phyloP scores from a whole-genome alignment of 2,113 vertebrate genomes.

The Pelvicachromis taeniatus region DNA sequence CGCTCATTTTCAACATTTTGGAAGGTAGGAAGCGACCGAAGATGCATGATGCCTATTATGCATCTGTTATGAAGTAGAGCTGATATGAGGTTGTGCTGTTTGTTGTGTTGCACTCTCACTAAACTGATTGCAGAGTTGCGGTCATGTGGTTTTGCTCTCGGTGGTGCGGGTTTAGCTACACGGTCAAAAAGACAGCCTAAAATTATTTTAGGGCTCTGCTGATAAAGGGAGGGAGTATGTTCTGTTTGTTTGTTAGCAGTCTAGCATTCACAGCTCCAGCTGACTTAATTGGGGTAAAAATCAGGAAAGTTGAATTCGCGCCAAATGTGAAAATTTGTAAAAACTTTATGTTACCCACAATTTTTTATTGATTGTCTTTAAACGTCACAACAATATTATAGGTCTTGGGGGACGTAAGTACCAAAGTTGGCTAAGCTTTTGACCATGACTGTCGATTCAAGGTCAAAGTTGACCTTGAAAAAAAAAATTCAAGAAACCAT shows the following conservation, averaged over 20 bases:
- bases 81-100: background rate
- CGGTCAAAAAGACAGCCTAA: background rate
- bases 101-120: background rate
- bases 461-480: background rate
- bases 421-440: background rate
- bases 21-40: background rate
- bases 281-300: background rate
- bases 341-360: background rate
- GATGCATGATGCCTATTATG: background rate
- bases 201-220: background rate
- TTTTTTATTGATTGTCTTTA: background rate
- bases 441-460: background rate
- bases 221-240: background rate
- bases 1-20: constrained; percentile 31
- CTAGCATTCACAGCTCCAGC: background rate
- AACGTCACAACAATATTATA: background rate
- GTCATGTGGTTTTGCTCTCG: background rate
- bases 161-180: background rate
- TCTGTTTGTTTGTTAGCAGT: background rate
- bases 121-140: background rate
- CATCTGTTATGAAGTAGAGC: background rate
- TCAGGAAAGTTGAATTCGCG: background rate
- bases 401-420: background rate
- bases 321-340: background rate
- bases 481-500: background rate